Conservation (phyloP, 1,140 invertebrate species). For the Mycetomoellerius zeteki region DNA sequence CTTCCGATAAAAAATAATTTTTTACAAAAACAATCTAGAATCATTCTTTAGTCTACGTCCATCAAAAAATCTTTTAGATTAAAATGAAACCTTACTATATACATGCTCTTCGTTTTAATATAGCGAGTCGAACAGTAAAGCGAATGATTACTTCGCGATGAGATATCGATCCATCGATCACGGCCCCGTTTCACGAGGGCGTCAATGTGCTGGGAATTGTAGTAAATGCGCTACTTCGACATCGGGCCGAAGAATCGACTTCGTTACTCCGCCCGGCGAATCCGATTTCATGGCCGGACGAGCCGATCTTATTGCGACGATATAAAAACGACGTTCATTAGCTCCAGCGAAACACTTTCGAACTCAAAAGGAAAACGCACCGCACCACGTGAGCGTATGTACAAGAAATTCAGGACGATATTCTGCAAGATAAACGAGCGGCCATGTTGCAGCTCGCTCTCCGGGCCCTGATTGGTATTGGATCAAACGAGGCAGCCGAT, state of each 20-base stretch:
- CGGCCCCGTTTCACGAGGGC: conserved; percentile 22
- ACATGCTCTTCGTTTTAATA: neutral
- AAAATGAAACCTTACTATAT: neutral
- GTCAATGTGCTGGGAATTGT: conserved; percentile 58
- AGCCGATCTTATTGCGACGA: conserved; percentile 51
- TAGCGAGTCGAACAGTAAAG: conserved; percentile 9
- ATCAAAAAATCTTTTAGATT: neutral
- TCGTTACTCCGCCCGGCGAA: conserved; percentile 54
- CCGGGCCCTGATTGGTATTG: conserved; percentile 53
- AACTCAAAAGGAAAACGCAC: conserved; percentile 48
- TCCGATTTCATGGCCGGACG: conserved; percentile 56
- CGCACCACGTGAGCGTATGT: conserved; percentile 15
- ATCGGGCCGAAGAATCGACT: conserved; percentile 54
- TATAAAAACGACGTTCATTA: conserved; percentile 60
- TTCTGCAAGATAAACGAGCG: conserved; percentile 63
- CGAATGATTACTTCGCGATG: conserved; percentile 50
- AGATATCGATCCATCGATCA: conserved; percentile 63
- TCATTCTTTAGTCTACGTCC: neutral
- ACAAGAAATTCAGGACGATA: conserved; percentile 58
- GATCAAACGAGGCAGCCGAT: conserved; percentile 62
- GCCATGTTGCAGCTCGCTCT: conserved; percentile 40
- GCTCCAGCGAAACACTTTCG: conserved; percentile 50
- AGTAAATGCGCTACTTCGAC: conserved; percentile 60
- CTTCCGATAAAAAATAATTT: neutral
- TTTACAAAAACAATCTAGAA: conserved; percentile 9